These are phyloP conservation scores for Autographa gamma DNA, from an alignment of 2,888 invertebrate genomes.

Conservation along the genomic window DNA sequence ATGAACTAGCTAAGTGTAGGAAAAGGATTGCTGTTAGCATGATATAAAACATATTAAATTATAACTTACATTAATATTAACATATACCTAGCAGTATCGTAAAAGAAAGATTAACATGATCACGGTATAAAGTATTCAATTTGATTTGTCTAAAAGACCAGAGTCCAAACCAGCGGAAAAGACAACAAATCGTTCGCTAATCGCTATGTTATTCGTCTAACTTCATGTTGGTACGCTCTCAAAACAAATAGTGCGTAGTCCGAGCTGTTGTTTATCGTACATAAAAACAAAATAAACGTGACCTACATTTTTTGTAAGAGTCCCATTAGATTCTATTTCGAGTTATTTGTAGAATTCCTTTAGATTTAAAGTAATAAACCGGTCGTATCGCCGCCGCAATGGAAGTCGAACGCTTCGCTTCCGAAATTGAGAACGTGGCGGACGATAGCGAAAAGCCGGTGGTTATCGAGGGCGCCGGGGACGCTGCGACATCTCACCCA, in stretches of 20 bases:
- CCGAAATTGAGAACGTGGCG: slow-evolving; percentile 87
- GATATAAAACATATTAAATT: too few relatives aligned
- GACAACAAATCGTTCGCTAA: slow-evolving; percentile 34
- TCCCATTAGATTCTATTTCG: slow-evolving; percentile 55
- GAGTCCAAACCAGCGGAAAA: slow-evolving; percentile 21
- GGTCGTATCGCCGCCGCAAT: slow-evolving; percentile 73
- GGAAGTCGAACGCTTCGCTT: slow-evolving; percentile 84
- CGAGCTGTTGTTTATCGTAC: slow-evolving; percentile 71
- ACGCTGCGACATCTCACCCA: slow-evolving; percentile 77
- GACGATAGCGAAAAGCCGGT: slow-evolving; percentile 76
- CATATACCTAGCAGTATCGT: too few relatives aligned
- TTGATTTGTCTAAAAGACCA: slow-evolving; percentile 31
- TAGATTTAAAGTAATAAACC: slow-evolving; percentile 35
- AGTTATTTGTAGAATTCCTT: slow-evolving; percentile 34
- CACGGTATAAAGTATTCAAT: not conserved
- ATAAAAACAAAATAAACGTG: slow-evolving; percentile 61
- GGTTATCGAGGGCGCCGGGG: slow-evolving; percentile 82
- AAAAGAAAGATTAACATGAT: too few relatives aligned
- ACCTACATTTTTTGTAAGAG: slow-evolving; percentile 54
- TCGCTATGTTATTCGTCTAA: slow-evolving; percentile 67
- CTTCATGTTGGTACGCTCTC: slow-evolving; percentile 82
- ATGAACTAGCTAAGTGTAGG: too few relatives aligned
- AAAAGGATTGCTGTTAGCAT: too few relatives aligned
- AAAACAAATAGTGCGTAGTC: slow-evolving; percentile 84
- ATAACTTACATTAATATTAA: too few relatives aligned